Evolutionary conservation across 2,113 vertebrate genomes (phyloP).

Genomic region (Paratilapia polleni): DNA sequence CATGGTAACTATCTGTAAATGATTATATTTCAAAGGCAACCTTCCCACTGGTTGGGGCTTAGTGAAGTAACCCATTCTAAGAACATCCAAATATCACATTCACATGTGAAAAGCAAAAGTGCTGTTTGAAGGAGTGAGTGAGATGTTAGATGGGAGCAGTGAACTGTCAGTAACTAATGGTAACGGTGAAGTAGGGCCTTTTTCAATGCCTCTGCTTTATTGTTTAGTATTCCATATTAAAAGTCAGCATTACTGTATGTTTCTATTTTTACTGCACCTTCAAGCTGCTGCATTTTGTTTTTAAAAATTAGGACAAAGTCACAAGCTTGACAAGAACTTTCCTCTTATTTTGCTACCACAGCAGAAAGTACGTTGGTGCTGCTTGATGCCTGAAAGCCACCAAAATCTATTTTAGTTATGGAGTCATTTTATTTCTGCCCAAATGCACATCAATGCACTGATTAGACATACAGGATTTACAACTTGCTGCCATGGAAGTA

Average conservation of each 20-base stretch:
- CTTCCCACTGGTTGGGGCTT: neutral
- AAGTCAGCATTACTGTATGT: neutral
- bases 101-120: neutral
- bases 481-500: neutral
- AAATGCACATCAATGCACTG: slow-evolving; percentile 31
- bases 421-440: slow-evolving; percentile 36
- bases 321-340: neutral
- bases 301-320: slow-evolving; percentile 19
- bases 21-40: neutral
- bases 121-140: neutral
- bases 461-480: neutral
- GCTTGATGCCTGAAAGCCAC: slow-evolving; percentile 17
- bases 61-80: neutral
- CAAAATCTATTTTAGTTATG: slow-evolving; percentile 1
- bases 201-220: neutral
- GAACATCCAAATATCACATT: neutral
- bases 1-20: neutral
- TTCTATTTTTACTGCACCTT: neutral
- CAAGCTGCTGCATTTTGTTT: neutral
- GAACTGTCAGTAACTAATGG: neutral
- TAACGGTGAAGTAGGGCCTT: neutral
- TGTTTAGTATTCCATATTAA: neutral
- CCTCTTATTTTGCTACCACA: slow-evolving; percentile 3
- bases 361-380: slow-evolving; percentile 8
- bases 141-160: neutral